A percentile compares a stretch with the other conserved stretches of the same genome.
Conservation (phyloP, 1,140 invertebrate species). For the Euwallacea fornicatus region DNA sequence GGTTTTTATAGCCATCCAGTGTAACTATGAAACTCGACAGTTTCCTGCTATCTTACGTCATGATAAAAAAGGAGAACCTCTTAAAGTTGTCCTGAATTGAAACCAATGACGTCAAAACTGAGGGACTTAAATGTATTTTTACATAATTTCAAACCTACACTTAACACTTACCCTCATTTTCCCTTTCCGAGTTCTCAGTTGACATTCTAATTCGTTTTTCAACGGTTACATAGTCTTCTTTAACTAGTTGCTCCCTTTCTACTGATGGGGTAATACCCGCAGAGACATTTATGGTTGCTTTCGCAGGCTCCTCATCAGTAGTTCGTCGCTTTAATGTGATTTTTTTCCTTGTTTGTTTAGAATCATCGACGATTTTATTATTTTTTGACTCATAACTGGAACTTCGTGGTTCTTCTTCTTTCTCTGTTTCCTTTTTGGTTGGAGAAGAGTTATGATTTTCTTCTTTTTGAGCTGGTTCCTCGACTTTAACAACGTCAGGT, state of each 20-base stretch:
- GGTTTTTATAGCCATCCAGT: no score
- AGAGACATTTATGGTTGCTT: neutral
- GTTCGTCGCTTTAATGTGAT: slow-evolving; percentile 34
- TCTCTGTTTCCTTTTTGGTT: slow-evolving; percentile 16
- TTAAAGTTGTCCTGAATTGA: no score
- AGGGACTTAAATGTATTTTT: no score
- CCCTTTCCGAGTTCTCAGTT: slow-evolving; percentile 15
- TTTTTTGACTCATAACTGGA: slow-evolving; percentile 20
- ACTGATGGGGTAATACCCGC: no score
- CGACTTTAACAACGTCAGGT: slow-evolving; percentile 18
- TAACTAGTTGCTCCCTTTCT: slow-evolving; percentile 9
- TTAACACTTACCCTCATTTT: slow-evolving; percentile 28
- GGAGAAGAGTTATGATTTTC: neutral
- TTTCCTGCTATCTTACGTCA: no score
- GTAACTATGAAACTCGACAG: no score
- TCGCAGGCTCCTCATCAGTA: slow-evolving; percentile 17
- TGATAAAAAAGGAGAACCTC: no score
- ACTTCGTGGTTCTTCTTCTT: slow-evolving; percentile 23
- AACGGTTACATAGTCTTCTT: slow-evolving; percentile 20
- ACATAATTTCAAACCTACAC: neutral
- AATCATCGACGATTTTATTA: neutral
- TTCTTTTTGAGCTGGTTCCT: slow-evolving; percentile 9
- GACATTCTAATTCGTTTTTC: slow-evolving; percentile 18
- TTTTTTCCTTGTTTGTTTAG: slow-evolving; percentile 14
- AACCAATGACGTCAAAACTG: no score